These are phyloP conservation scores for Cossypha caffra DNA, from an alignment of 2,797 vertebrate genomes.

Conservation along the genomic window DNA sequence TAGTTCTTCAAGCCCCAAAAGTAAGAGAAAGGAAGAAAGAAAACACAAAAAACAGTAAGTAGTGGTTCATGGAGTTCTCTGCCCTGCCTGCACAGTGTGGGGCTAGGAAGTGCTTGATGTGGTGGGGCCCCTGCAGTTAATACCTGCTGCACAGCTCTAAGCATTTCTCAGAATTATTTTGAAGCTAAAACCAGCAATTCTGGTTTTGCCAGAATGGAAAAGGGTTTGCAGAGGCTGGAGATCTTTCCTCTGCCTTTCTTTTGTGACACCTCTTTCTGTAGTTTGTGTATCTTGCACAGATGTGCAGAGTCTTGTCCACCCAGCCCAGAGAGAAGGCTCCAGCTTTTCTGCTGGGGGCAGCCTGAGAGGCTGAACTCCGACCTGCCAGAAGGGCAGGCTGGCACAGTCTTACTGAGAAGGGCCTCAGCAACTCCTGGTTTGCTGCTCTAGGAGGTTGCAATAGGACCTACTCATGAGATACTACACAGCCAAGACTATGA, in stretches of 20 bases:
- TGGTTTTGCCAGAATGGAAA: not conserved
- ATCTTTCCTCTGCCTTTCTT: not conserved
- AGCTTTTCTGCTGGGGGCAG: not conserved
- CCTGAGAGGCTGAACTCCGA: not conserved
- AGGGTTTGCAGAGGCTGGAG: not conserved
- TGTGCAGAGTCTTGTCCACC: not conserved
- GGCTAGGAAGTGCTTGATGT: not conserved
- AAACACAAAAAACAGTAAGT: conserved; percentile 98
- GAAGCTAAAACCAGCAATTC: not conserved
- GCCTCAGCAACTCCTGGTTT: not conserved
- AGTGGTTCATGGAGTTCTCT: not conserved
- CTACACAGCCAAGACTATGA: not conserved
- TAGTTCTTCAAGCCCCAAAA: conserved; percentile 91
- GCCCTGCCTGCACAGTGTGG: not conserved
- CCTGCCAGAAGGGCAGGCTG: not conserved
- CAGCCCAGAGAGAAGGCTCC: not conserved
- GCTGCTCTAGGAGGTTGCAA: not conserved
- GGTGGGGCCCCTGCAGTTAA: conserved; percentile 13
- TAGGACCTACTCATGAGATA: not conserved
- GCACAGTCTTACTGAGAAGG: not conserved
- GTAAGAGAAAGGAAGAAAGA: conserved; percentile 90
- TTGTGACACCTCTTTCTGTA: not conserved
- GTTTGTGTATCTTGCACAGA: not conserved
- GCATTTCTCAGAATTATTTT: not conserved
- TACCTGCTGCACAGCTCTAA: not conserved